Percentiles rank a stretch among this genome's conserved stretches.
These are phyloP conservation scores for Bombus impatiens DNA, from an alignment of 1,140 invertebrate genomes.

Conservation along the genomic window DNA sequence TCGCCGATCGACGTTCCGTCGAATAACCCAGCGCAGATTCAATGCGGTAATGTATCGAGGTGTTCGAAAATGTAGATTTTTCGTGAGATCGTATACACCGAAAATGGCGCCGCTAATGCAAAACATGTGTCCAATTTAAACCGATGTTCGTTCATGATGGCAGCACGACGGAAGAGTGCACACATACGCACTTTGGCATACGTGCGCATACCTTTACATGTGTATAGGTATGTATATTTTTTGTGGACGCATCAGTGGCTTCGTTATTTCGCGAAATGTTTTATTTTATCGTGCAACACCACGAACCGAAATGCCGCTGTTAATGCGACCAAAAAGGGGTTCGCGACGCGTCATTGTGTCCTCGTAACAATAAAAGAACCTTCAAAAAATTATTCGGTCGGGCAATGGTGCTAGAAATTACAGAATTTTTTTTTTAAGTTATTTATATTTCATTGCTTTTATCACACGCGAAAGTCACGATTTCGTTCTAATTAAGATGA, in stretches of 20 bases:
- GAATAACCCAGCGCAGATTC: slow-evolving; percentile 1
- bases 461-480: not conserved
- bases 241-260: slow-evolving; percentile 10
- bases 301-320: not conserved
- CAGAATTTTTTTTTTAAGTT: not conserved
- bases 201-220: no score
- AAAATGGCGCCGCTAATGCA: slow-evolving; percentile 46
- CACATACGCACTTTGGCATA: no score
- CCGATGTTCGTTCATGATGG: slow-evolving; percentile 12
- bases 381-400: slow-evolving; percentile 7
- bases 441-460: not conserved
- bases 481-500: not conserved
- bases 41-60: slow-evolving; percentile 30
- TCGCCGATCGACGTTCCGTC: not conserved
- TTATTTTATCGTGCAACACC: slow-evolving; percentile 24
- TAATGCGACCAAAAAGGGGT: slow-evolving; percentile 21
- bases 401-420: not conserved
- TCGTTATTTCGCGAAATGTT: slow-evolving; percentile 29
- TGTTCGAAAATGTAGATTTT: slow-evolving; percentile 18
- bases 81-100: slow-evolving; percentile 18
- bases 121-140: slow-evolving; percentile 49
- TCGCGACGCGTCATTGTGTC: slow-evolving; percentile 1
- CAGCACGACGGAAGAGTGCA: not conserved
- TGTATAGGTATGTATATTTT: not conserved
- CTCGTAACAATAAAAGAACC: not conserved